Base-by-base conservation (phyloP, 1,140 invertebrate species). In the Dendrolimus punctatus region DNA sequence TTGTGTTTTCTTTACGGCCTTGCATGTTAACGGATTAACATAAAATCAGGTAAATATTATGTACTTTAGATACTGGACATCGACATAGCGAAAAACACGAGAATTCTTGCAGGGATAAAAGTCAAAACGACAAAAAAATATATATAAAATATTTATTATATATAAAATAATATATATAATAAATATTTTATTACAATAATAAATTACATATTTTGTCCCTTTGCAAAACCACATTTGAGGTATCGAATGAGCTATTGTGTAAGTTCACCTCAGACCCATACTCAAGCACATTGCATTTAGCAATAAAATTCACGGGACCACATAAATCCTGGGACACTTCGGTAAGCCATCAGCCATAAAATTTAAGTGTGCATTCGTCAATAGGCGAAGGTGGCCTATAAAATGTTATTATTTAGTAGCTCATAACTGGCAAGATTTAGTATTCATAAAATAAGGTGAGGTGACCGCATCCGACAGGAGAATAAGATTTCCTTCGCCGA, bases 391-490 rank as follows among this genome's bases (percentile, higher is more conserved):
- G 70, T 71, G 74, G 66, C 68, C 73, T 79, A 78, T 86, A 83
- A 84, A 86, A 78, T 62, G 52, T 78, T 83, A 84, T 83, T 84
- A 81, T 83, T 86, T 86, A 83, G 75, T 63, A 79, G 71, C 75
- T 76, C 78, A 81, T 81, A 83, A 83, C 77, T 53, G 52, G 46
- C 53, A 73, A 72, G 79, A 80, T 84, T 86, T 84, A 84, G 58
- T 61, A 71, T 54, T 73, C 71, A 69, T 84, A 83, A 84, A 86
- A 76, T 63, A 67, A 73, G 63, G 55, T 60, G 55, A 71, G 66
- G 66, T 64, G 64, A 73, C 67, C 71, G 62, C 71, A 75, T 69
- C 66, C 66, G 47, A 63, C 39, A 9, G 53, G 56, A 53, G 62
- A 68, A 68, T 60, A 71, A 61, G 60, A 63, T 62, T 73, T 66